These are phyloP conservation scores for Ficedula albicollis DNA, from an alignment of 2,797 vertebrate genomes.

Conservation along the genomic window DNA sequence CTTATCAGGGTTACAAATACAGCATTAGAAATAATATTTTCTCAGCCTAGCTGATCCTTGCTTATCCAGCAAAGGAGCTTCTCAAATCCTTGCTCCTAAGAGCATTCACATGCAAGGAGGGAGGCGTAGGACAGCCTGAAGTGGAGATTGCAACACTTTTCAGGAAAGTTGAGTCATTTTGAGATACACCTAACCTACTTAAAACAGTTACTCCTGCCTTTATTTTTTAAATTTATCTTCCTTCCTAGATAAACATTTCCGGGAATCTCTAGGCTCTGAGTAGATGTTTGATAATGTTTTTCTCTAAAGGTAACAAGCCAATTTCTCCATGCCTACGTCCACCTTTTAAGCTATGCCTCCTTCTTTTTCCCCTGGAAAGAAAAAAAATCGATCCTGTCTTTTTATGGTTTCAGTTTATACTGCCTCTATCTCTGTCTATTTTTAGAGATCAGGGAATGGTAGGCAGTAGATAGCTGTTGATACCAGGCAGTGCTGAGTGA, in stretches of 20 bases:
- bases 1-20: slow-evolving; percentile 14
- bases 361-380: background rate
- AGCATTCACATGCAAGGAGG: background rate
- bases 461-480: background rate
- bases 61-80: background rate
- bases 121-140: background rate
- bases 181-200: background rate
- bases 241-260: background rate
- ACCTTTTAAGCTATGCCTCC: background rate
- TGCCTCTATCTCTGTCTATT: background rate
- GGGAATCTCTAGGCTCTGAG: background rate
- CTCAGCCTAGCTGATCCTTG: background rate
- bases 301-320: background rate
- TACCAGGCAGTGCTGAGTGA: background rate
- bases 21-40: slow-evolving; percentile 13
- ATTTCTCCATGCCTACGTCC: background rate
- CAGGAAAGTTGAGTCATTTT: background rate
- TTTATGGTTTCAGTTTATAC: background rate
- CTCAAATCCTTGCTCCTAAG: background rate
- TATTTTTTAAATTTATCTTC: background rate
- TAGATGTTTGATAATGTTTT: background rate
- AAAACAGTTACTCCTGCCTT: background rate
- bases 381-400: background rate
- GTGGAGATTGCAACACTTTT: background rate
- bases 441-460: background rate